Percentiles rank a stretch among this genome's conserved stretches.
Conservation (phyloP, 2,888 invertebrate species). For the Agrotis ipsilon region DNA sequence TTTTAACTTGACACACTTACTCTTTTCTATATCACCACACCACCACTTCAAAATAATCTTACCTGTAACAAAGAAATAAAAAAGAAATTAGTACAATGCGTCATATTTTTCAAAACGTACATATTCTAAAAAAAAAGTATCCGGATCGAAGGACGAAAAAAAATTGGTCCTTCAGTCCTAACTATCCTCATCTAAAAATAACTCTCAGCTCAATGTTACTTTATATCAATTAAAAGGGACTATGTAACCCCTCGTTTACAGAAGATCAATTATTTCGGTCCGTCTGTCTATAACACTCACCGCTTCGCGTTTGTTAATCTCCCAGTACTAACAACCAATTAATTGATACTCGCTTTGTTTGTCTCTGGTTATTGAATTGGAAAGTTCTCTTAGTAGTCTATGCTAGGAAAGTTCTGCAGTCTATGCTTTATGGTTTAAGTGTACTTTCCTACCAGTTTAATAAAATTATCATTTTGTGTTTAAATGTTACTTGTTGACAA, state of each 20-base stretch:
- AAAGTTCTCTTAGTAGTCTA: neutral
- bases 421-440: neutral
- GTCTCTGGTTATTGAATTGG: constrained; percentile 15
- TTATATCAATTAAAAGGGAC: constrained; percentile 3
- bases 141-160: neutral
- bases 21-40: no score
- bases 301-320: constrained; percentile 18
- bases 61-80: constrained; percentile 52
- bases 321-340: constrained; percentile 28
- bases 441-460: neutral
- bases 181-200: neutral
- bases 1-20: no score
- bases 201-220: neutral
- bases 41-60: constrained; percentile 32
- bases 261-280: constrained; percentile 47
- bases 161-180: neutral
- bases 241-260: constrained; percentile 21
- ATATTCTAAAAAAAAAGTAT: neutral
- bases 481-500: neutral
- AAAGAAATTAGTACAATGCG: neutral
- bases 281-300: constrained; percentile 28
- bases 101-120: neutral
- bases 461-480: neutral
- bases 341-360: constrained; percentile 26
- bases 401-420: neutral